These are phyloP conservation scores for Acanthopagrus latus DNA, from an alignment of 2,797 vertebrate species.

Conservation along the genomic window DNA sequence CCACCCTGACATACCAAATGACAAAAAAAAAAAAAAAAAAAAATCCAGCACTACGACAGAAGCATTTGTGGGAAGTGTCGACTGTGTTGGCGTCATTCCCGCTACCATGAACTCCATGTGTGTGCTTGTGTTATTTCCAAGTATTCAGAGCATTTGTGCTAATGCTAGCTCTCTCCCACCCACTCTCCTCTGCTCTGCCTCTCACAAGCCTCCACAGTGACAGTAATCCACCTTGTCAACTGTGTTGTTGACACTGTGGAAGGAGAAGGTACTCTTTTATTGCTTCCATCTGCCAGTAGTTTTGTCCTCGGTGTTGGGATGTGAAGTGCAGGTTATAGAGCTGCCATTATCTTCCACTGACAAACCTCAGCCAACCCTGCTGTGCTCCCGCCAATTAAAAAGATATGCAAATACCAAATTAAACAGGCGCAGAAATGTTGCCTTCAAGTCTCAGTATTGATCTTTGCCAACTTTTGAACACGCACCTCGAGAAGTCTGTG, in stretches of 20 bases:
- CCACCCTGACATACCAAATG: conserved; percentile 2
- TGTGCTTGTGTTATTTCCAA: conserved; percentile 31
- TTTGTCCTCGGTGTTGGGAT: conserved; percentile 68
- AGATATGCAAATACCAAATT: conserved; percentile 29
- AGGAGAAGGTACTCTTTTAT: conserved; percentile 92
- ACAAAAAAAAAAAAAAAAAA: neutral
- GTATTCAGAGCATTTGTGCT: conserved; percentile 75
- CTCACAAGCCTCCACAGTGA: conserved; percentile 98
- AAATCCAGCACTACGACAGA: conserved; percentile 9
- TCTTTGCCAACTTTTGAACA: conserved; percentile 30
- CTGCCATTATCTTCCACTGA: conserved; percentile 81
- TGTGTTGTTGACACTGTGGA: conserved; percentile 94
- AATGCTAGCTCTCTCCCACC: conserved; percentile 87
- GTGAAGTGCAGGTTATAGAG: conserved; percentile 44
- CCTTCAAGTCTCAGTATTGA: conserved; percentile 1
- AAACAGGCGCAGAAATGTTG: neutral
- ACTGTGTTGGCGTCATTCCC: conserved; percentile 43
- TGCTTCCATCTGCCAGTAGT: conserved; percentile 67
- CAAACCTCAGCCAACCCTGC: neutral
- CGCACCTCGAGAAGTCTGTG: conserved; percentile 46
- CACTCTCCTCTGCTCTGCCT: conserved; percentile 82
- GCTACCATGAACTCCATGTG: conserved; percentile 42
- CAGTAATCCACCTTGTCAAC: conserved; percentile 98
- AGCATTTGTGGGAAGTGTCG: conserved; percentile 52
- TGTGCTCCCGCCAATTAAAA: conserved; percentile 25